These are phyloP conservation scores for Choreutis nemorana DNA, from an alignment of 2,888 invertebrate genomes.

Conservation along the genomic window DNA sequence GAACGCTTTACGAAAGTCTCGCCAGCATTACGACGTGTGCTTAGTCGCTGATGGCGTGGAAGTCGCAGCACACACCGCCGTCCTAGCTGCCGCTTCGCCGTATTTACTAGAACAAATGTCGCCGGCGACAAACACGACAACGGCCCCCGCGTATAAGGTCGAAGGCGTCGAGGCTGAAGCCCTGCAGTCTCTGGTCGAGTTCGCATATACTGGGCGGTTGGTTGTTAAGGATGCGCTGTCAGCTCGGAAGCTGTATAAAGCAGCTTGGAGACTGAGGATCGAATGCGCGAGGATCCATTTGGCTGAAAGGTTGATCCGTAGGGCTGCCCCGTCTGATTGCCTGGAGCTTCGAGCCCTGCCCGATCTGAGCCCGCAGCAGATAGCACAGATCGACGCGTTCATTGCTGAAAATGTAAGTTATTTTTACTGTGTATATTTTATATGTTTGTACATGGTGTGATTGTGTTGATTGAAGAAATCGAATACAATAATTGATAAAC, in stretches of 20 bases:
- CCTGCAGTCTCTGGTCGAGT: constrained; percentile 79
- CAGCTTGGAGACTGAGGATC: constrained; percentile 81
- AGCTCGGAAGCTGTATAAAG: constrained; percentile 79
- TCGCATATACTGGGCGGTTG: constrained; percentile 80
- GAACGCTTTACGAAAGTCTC: constrained; percentile 82
- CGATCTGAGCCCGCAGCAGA: constrained; percentile 66
- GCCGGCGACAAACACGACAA: constrained; percentile 44
- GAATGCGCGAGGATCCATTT: constrained; percentile 75
- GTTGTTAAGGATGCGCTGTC: constrained; percentile 48
- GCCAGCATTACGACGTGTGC: constrained; percentile 87
- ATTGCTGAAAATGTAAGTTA: constrained; percentile 71
- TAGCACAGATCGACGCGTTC: constrained; percentile 68
- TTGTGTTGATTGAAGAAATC: too few relatives aligned
- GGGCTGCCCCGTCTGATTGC: constrained; percentile 58
- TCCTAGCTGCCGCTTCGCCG: constrained; percentile 80
- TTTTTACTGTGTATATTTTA: too few relatives aligned
- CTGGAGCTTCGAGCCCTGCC: constrained; percentile 70
- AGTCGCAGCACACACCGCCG: constrained; percentile 75
- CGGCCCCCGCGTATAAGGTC: constrained; percentile 34
- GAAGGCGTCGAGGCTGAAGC: constrained; percentile 56
- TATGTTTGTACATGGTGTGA: too few relatives aligned
- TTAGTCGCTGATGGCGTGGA: constrained; percentile 73
- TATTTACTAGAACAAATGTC: constrained; percentile 79
- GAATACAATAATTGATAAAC: too few relatives aligned
- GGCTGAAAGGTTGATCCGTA: constrained; percentile 72